Evolutionary conservation across 2,113 vertebrate genomes (phyloP), one percentile per base, ranked within the genome.

Genomic region (Tretioscincus oriximinensis): DNA sequence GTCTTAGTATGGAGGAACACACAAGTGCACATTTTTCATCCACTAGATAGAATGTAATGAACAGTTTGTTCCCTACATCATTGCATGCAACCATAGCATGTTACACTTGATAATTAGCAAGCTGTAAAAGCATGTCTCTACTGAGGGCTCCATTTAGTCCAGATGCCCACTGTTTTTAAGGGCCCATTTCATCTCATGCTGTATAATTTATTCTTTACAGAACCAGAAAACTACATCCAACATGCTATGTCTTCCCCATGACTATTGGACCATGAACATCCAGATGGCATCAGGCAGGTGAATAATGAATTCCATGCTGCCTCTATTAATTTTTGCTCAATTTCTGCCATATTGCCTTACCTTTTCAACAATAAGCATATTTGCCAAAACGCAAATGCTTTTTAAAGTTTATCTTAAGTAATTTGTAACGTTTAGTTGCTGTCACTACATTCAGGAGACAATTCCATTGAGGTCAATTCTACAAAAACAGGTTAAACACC

Each of bases 251-350:
- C 3, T 18, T 35, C 22, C 12, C 16, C 60, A 26, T 47, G 28
- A 65, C 82, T 85, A 85, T 70, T 77, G 86, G 85, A 45, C 86
- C 86, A 82, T 84, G 87, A 88, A 67, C 73, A 80, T 78, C 89
- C 91, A 92, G 90, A 86, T 88, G 90, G 89, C 73, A 45, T 81
- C 84, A 86, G 84, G 87, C 88, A 88, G 88, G 84, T 77, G 73
- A 90, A 87, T 82, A 86, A 87, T 61, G 84, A 87, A 71, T 11
- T 72, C 87, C 26, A 22, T 68, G 81, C 84, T 90, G 84, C 81
- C 87, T 66, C 81, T 31, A 76, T 84, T 88, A 90, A 86, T 76
- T 84, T 29, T 81, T n/a, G 58, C 31, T 47, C 76, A 70, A 78
- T 82, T 74, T 73, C 88, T 63, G 47, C 31, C 49, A 20, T 1